phyloP scores from a whole-genome alignment of 2,888 invertebrate species.

The Willowsia nigromaculata region DNA sequence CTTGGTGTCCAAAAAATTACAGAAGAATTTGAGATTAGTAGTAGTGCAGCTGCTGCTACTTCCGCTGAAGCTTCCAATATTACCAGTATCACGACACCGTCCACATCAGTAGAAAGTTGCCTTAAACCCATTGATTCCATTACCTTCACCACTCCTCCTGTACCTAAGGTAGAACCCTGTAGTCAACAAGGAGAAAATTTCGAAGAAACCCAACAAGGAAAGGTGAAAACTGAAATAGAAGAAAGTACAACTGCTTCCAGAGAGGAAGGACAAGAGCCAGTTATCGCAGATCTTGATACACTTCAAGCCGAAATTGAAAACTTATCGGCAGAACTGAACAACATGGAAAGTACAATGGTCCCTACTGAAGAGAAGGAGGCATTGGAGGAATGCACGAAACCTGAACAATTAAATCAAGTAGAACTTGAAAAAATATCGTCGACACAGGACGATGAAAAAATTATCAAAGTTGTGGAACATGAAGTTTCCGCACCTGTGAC shows the following conservation, averaged over 20 bases:
- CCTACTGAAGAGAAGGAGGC: neutral
- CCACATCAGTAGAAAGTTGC: conserved; percentile 13
- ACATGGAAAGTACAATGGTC: conserved; percentile 33
- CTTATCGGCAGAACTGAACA: conserved; percentile 29
- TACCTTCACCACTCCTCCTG: neutral
- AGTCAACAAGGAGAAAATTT: neutral
- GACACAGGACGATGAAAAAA: neutral
- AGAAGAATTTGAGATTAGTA: conserved; percentile 55
- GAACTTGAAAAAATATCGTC: neutral
- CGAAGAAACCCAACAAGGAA: neutral
- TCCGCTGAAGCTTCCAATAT: conserved; percentile 7
- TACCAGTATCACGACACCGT: neutral
- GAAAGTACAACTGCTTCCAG: neutral
- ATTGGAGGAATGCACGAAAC: neutral
- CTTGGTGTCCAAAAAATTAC: conserved; percentile 45
- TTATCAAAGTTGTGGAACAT: neutral
- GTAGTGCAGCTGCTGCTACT: conserved; percentile 35
- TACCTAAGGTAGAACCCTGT: conserved; percentile 21
- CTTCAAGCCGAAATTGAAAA: conserved; percentile 61
- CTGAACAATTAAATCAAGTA: no score
- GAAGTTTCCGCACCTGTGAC: no score
- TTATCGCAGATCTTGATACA: conserved; percentile 45
- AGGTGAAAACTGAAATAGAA: neutral
- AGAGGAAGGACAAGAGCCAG: conserved; percentile 37
- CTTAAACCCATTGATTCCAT: conserved; percentile 7